Percentiles rank a stretch among this genome's conserved stretches.
phyloP scores from a whole-genome alignment of 2,113 vertebrate species.

The Hemibagrus wyckioides region DNA sequence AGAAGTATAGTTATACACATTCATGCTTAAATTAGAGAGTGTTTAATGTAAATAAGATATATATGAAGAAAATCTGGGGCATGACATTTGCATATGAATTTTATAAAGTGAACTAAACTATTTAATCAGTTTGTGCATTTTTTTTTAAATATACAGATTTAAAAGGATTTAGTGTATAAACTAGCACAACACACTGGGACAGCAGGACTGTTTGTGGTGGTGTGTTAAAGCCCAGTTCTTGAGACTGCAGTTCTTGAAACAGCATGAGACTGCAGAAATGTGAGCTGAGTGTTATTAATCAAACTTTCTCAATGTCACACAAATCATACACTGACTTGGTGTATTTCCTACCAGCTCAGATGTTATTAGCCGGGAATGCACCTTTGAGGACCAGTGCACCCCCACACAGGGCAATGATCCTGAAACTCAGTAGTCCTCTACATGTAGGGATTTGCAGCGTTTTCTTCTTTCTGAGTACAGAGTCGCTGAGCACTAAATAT shows the following conservation, averaged over 20 bases:
- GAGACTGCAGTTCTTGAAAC: conserved; percentile 24
- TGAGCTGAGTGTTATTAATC: conserved; percentile 52
- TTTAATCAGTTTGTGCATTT: background rate
- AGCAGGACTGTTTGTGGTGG: background rate
- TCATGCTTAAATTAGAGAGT: background rate
- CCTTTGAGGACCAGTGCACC: conserved; percentile 13
- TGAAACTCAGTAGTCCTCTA: background rate
- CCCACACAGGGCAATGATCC: conserved; percentile 15
- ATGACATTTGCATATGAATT: background rate
- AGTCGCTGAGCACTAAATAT: background rate
- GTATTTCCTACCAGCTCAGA: background rate
- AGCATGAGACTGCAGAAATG: conserved; percentile 58
- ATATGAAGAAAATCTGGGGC: background rate
- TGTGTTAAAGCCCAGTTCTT: background rate
- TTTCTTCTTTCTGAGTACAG: background rate
- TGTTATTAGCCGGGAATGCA: conserved; percentile 29
- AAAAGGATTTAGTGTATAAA: background rate
- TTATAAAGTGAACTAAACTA: background rate
- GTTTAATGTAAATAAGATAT: background rate
- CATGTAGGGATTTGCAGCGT: background rate
- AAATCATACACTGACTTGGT: conserved; percentile 23
- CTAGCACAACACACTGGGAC: background rate
- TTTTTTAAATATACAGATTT: background rate
- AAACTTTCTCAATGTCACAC: conserved; percentile 13
- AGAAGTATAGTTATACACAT: background rate